A percentile compares a stretch with the other conserved stretches of the same genome.
These are phyloP conservation scores for Drosophila tsacasi DNA, from an alignment of 1,140 invertebrate species.

Conservation along the genomic window DNA sequence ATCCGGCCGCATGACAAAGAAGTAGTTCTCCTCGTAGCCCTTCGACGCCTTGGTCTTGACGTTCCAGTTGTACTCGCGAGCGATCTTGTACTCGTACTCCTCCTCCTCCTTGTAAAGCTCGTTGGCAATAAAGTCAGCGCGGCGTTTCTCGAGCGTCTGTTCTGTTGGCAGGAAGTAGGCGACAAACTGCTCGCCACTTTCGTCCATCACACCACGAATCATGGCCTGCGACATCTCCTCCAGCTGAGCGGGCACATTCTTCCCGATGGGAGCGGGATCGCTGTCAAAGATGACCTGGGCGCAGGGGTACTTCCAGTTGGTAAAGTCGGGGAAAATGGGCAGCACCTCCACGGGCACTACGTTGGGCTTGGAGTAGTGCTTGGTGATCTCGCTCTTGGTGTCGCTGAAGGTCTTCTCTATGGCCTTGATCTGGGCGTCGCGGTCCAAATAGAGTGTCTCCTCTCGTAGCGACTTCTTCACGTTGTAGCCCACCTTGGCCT, in stretches of 20 bases:
- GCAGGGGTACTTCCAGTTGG: slow-evolving; percentile 98
- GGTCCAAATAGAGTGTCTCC: slow-evolving; percentile 98
- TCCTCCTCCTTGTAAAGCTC: slow-evolving; percentile 96
- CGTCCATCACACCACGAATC: slow-evolving; percentile 99
- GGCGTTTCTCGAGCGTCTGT: slow-evolving; percentile 95
- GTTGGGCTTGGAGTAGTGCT: slow-evolving; percentile 98
- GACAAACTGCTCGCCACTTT: slow-evolving; percentile 99
- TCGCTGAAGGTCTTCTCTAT: slow-evolving; percentile 99
- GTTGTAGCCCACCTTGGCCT: slow-evolving; percentile 99
- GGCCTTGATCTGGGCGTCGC: slow-evolving; percentile 98
- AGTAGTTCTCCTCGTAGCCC: slow-evolving; percentile 99
- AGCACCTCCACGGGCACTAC: slow-evolving; percentile 96
- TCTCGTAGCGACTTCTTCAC: slow-evolving; percentile 98
- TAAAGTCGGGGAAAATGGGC: slow-evolving; percentile 97
- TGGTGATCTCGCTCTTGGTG: slow-evolving; percentile 93
- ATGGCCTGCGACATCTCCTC: slow-evolving; percentile 99
- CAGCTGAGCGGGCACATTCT: slow-evolving; percentile 93
- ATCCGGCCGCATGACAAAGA: slow-evolving; percentile 96
- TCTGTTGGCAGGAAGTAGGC: slow-evolving; percentile 98
- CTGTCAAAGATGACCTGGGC: slow-evolving; percentile 99
- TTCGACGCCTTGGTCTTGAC: slow-evolving; percentile 99
- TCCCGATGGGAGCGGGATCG: slow-evolving; percentile 95
- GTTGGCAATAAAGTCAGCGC: slow-evolving; percentile 90
- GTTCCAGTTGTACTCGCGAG: slow-evolving; percentile 98
- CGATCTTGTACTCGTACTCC: slow-evolving; percentile 98